Evolutionary conservation across 2,113 vertebrate genomes (phyloP), one percentile per base, ranked within the genome.

Genomic region (Myxocyprinus asiaticus): DNA sequence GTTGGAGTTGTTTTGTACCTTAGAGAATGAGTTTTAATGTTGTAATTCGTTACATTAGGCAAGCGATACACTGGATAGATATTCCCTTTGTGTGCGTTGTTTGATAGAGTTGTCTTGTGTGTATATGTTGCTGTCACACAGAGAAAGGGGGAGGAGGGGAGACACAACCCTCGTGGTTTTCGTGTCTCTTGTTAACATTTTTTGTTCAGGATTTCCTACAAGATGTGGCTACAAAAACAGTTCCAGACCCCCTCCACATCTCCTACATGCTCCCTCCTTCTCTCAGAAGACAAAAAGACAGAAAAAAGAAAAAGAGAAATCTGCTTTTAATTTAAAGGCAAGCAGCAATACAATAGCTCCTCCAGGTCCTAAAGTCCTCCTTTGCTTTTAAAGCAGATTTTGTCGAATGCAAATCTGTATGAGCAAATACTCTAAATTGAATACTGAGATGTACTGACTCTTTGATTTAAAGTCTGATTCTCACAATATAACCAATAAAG

Each of bases 271-370:
- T 65, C 64, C 70, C 71, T 76, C 67, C 84, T 82, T 81, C 81
- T 68, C 75, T 80, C 78, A 79, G 70, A 82, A 63, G 78, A 78
- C 78, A 80, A 82, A 77, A 51, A 80, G 67, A 77, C 22, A 33
- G 22, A 33, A 33, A 33, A 33, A 33, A 33, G 22, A 33, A 33
- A 33, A 33, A 33, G 71, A 67, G 71, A 70, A 71, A 84, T 91
- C 92, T 94, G 93, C 89, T 93, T 93, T 86, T 92, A 91, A 94
- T 94, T 94, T 91, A 83, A 83, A 83, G 59, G 77, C 69, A 79
- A 76, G 69, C 84, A 68, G 71, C 79, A 88, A 86, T 73, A 78
- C 66, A 47, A 81, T 81, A 70, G 82, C 85, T 86, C 86, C 87
- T 85, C 86, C 74, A 87, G 91, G 93, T 93, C 90, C 91, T 92